A percentile compares a stretch with the other conserved stretches of the same genome.
These are phyloP conservation scores for Drosophila bocqueti DNA, from an alignment of 1,140 invertebrate genomes.

Conservation along the genomic window DNA sequence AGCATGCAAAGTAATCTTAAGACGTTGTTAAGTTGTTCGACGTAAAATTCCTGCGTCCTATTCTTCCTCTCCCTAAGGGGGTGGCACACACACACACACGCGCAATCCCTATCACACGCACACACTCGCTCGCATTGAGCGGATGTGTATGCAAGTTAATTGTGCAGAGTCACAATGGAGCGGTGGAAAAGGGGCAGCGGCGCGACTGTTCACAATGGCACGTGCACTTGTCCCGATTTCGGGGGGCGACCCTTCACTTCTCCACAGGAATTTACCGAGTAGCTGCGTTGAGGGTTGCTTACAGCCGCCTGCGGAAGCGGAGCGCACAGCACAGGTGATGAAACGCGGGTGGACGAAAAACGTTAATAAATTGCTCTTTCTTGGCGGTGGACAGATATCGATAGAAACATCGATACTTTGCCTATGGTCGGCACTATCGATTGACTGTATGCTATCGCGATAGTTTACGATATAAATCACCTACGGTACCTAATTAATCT, in stretches of 20 bases:
- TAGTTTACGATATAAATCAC: too few relatives aligned
- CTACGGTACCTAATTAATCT: too few relatives aligned
- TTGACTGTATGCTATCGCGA: too few relatives aligned
- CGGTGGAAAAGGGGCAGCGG: background rate
- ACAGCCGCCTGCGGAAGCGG: constrained; percentile 17
- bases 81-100: constrained; percentile 17
- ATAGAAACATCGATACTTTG: too few relatives aligned
- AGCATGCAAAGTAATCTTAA: constrained; percentile 42
- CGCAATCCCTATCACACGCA: constrained; percentile 6
- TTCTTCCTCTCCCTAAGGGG: constrained; percentile 4
- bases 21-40: constrained; percentile 18
- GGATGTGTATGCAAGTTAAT: constrained; percentile 39
- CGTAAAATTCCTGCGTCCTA: constrained; percentile 59
- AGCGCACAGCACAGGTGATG: constrained; percentile 23
- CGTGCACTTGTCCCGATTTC: constrained; percentile 24
- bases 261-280: constrained; percentile 24
- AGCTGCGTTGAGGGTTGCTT: constrained; percentile 14
- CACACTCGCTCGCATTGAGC: background rate
- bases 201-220: constrained; percentile 19
- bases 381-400: too few relatives aligned
- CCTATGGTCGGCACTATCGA: too few relatives aligned
- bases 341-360: constrained; percentile 17
- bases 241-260: background rate
- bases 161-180: constrained; percentile 44
- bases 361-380: too few relatives aligned